Conservation (phyloP, 2,888 invertebrate species). For the Trachelus iudaicus region DNA sequence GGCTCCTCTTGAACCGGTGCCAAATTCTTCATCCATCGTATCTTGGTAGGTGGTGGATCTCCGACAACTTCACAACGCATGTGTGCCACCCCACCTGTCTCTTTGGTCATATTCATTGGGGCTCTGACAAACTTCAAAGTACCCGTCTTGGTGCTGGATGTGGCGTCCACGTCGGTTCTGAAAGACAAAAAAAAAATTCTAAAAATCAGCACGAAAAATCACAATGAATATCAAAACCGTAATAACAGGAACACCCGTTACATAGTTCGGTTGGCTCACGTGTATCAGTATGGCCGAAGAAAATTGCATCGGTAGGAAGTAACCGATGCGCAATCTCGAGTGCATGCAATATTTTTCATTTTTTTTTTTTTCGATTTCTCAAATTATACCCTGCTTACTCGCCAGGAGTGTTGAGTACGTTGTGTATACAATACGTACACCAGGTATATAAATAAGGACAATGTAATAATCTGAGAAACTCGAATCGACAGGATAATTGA, state of each 20-base stretch:
- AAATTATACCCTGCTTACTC: background rate
- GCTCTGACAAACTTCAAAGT: slow-evolving; percentile 69
- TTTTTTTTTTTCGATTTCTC: background rate
- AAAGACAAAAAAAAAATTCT: slow-evolving; percentile 4
- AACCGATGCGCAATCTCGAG: background rate
- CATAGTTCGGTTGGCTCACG: background rate
- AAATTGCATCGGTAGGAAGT: background rate
- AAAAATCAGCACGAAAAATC: background rate
- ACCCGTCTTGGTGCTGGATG: slow-evolving; percentile 53
- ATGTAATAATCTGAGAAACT: background rate
- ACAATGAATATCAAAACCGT: background rate
- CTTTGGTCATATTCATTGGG: slow-evolving; percentile 70
- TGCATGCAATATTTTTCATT: background rate
- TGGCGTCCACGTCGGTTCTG: slow-evolving; percentile 43
- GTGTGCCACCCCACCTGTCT: slow-evolving; percentile 71
- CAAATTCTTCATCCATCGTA: slow-evolving; percentile 75
- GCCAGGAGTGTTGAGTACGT: background rate
- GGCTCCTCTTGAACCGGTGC: slow-evolving; percentile 66
- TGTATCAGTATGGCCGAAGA: background rate
- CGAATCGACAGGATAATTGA: background rate
- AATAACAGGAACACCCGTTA: background rate
- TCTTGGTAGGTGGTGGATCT: slow-evolving; percentile 69
- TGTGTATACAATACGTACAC: background rate
- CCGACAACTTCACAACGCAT: slow-evolving; percentile 76
- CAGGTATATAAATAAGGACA: background rate